Evolutionary conservation across 2,113 vertebrate species (phyloP).

Genomic region (Machaerirhynchus nigripectus): DNA sequence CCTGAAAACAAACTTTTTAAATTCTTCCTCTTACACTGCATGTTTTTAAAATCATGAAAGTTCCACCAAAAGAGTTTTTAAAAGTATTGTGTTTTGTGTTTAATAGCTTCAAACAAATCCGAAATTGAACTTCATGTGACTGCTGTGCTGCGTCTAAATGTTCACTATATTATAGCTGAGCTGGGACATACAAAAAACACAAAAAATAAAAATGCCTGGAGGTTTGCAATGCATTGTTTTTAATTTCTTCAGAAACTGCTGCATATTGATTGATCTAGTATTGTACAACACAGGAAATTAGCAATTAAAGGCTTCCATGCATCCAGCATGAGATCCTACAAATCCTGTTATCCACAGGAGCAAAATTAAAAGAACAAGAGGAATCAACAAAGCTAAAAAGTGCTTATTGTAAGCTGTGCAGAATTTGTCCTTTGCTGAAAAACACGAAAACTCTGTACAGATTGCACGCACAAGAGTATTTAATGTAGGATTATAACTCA

Average conservation of each 20-base stretch:
- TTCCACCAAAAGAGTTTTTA: neutral
- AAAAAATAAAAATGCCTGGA: neutral
- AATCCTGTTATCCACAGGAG: neutral
- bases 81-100: neutral
- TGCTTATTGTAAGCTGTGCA: neutral
- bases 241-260: neutral
- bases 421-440: constrained; percentile 8
- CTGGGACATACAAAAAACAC: neutral
- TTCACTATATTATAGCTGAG: neutral
- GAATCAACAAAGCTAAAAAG: neutral
- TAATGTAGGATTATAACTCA: constrained; percentile 40
- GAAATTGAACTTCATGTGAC: neutral
- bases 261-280: neutral
- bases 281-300: neutral
- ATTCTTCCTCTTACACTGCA: neutral
- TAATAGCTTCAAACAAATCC: neutral
- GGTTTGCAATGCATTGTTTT: neutral
- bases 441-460: neutral
- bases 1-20: neutral
- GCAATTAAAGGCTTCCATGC: neutral
- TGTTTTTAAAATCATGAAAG: neutral
- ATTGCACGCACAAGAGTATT: neutral
- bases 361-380: neutral
- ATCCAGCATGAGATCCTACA: neutral
- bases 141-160: neutral